These are phyloP conservation scores for Actinopyga echinites DNA, from an alignment of 53 echinoderm and acorn worm genomes.

Conservation along the genomic window DNA sequence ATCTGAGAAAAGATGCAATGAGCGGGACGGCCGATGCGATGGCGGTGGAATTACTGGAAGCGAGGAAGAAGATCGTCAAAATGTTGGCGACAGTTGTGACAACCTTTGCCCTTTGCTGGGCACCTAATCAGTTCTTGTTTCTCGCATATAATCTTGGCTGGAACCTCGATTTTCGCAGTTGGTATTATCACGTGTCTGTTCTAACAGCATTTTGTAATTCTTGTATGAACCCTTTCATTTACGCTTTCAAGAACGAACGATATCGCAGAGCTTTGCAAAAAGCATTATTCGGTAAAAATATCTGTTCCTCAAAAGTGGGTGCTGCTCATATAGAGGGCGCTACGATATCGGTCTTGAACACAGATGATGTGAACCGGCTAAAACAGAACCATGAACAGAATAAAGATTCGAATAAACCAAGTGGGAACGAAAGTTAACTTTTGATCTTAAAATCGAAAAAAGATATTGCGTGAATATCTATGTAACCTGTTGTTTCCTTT, in stretches of 20 bases:
- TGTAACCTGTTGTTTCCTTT: too few relatives aligned
- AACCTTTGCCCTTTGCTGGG: conserved; percentile 93
- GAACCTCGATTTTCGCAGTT: conserved; percentile 81
- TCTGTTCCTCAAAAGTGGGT: not conserved
- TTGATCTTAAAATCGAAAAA: too few relatives aligned
- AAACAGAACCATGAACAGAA: too few relatives aligned
- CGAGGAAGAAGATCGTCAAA: conserved; percentile 81
- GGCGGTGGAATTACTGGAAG: conserved; percentile 74
- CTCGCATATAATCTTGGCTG: conserved; percentile 86
- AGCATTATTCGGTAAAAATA: conserved; percentile 48
- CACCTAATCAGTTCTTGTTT: conserved; percentile 90
- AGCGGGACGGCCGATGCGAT: conserved; percentile 61
- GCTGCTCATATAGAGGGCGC: not conserved
- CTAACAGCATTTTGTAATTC: conserved; percentile 85
- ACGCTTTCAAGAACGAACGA: conserved; percentile 82
- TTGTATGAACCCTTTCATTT: conserved; percentile 96
- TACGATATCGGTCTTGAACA: not conserved
- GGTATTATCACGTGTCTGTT: conserved; percentile 92
- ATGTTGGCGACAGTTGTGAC: conserved; percentile 76
- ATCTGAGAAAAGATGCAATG: conserved; percentile 40
- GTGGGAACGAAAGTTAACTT: too few relatives aligned
- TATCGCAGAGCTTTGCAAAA: conserved; percentile 71
- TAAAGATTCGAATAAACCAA: too few relatives aligned
- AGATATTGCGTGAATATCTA: too few relatives aligned
- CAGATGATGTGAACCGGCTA: not conserved